A percentile compares a stretch with the other conserved stretches of the same genome.
Conservation (phyloP, 2,888 invertebrate species). For the Ennomos fuscantarius region DNA sequence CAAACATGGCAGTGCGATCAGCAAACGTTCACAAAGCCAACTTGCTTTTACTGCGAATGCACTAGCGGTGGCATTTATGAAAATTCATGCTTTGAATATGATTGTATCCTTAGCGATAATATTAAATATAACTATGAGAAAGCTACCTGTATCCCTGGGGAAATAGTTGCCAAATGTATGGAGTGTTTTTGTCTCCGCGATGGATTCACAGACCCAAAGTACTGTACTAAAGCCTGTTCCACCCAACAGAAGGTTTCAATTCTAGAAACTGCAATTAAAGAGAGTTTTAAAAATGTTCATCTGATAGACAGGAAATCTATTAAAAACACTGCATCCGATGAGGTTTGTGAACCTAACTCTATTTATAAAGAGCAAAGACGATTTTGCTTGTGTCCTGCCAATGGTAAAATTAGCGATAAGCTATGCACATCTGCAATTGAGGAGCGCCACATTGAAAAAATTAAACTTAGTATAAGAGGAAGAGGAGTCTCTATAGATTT, state of each 20-base stretch:
- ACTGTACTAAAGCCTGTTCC: conserved; percentile 66
- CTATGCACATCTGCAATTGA: conserved; percentile 54
- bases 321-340: conserved; percentile 41
- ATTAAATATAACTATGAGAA: conserved; percentile 47
- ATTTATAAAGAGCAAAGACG: conserved; percentile 60
- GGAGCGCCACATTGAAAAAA: conserved; percentile 11
- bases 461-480: conserved; percentile 9
- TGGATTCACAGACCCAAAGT: conserved; percentile 53
- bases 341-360: conserved; percentile 58
- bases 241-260: conserved; percentile 60
- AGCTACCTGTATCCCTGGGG: conserved; percentile 59
- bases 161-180: conserved; percentile 65
- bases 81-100: conserved; percentile 61
- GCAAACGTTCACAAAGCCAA: conserved; percentile 60
- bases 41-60: conserved; percentile 72
- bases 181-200: conserved; percentile 69
- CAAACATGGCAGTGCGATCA: conserved; percentile 51
- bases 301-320: conserved; percentile 53
- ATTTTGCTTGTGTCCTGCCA: conserved; percentile 69
- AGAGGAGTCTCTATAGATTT: conserved; percentile 42
- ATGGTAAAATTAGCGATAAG: conserved; percentile 53
- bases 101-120: conserved; percentile 56
- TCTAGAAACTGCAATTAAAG: conserved; percentile 59
- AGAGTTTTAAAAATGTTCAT: conserved; percentile 41
- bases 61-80: conserved; percentile 57